Evolutionary conservation across 2,113 vertebrate genomes (phyloP), one percentile per base, ranked within the genome.

Genomic region (Microcebus jonahi): DNA sequence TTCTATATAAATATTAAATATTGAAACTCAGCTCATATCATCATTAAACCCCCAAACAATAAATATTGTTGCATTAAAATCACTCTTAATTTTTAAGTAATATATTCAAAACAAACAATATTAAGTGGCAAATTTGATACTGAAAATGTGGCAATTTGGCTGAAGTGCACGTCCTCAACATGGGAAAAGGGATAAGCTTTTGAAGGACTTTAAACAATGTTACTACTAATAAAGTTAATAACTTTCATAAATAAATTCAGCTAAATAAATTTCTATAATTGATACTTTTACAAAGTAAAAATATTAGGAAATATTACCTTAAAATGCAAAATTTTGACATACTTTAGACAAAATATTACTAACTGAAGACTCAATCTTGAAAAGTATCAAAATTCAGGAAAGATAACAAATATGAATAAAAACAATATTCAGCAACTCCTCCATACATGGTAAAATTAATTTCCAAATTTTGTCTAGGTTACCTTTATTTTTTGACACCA

Each of bases 101-200:
- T 27, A 27, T 70, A 31, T 80, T 70, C 27, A 96, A 96, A 88
- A 70, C n/a, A 75, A 79, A 91, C 17, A 75, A 88, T 70, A 65
- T 23, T 13, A 4, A 94, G 50, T 12, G 86, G 59, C 14, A 82
- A 45, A 83, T 50, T 90, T 79, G 36, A 50, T 42, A 63, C 17
- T 65, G 45, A 91, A 90, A 65, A 50, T 85, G 57, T 85, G 17
- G 70, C 14, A 36, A 34, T 48, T 71, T 53, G 39, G 14, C 61
- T 68, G 21, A 82, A 70, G 34, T 42, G 6, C 11, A 70, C 10
- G 61, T 50, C 13, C 67, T 75, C 23, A 12, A 65, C 8, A n/a
- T 6, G 2, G 55, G 18, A 9, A 87, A 27, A 8, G 27, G 48
- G 25, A 13, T 20, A 17, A 80, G 4, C 20, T 76, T 48, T 11